Percentiles rank a stretch among this genome's conserved stretches.
These are phyloP conservation scores for Phymatocera aterrima DNA, from an alignment of 2,888 invertebrate species.

Conservation along the genomic window DNA sequence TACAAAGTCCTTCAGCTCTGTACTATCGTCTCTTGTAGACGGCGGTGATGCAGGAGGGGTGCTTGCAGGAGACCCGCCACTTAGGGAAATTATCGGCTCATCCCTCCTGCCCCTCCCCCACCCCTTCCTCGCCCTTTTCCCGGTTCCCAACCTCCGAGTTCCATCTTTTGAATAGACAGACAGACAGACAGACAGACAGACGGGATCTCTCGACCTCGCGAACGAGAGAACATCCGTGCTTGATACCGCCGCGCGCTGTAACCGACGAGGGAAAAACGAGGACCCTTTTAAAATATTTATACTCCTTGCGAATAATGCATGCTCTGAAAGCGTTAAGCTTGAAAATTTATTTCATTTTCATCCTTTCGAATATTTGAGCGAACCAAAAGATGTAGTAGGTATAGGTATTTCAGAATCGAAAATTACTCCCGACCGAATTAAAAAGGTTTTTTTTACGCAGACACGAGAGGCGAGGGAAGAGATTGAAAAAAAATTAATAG, in stretches of 20 bases:
- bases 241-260: no score
- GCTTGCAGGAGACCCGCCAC: constrained; percentile 52
- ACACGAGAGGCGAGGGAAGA: background rate
- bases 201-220: constrained; percentile 5
- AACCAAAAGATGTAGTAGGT: background rate
- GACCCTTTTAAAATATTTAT: constrained; percentile 44
- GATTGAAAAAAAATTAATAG: background rate
- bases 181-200: constrained; percentile 47
- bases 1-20: constrained; percentile 2
- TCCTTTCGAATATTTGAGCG: constrained; percentile 50
- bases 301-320: constrained; percentile 27
- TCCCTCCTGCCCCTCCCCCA: constrained; percentile 18
- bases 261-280: no score
- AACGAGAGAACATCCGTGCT: no score
- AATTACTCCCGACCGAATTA: no score
- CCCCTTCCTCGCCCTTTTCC: no score
- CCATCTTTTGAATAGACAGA: no score
- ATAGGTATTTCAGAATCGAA: no score
- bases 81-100: constrained; percentile 52
- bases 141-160: constrained; percentile 49
- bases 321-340: background rate
- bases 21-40: background rate
- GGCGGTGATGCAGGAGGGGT: background rate
- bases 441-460: no score
- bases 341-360: background rate